Conservation (phyloP, 2,888 invertebrate genomes). For the Malacosoma neustria region DNA sequence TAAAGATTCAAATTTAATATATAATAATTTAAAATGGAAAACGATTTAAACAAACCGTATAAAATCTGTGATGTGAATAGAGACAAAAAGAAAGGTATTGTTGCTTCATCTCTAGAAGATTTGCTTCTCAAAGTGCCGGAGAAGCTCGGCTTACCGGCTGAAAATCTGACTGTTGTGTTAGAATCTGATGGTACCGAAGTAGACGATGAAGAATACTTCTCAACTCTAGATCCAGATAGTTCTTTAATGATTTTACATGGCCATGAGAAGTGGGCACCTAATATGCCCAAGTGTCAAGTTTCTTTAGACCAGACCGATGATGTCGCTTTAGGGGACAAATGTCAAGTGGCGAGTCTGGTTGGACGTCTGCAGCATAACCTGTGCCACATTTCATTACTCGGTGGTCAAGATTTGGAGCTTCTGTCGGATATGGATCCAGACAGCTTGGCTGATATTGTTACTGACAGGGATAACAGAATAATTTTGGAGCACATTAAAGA, state of each 20-base stretch:
- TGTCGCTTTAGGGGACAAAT: conserved; percentile 61
- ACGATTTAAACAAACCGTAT: conserved; percentile 79
- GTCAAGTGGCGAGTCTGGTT: conserved; percentile 83
- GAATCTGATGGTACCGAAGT: conserved; percentile 96
- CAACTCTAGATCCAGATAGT: conserved; percentile 90
- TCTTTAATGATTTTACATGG: conserved; percentile 87
- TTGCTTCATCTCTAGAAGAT: conserved; percentile 86
- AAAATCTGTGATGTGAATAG: conserved; percentile 87
- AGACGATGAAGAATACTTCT: conserved; percentile 96
- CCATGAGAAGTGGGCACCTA: conserved; percentile 83
- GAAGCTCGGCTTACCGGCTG: conserved; percentile 79
- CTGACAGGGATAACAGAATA: conserved; percentile 81
- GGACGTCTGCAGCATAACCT: conserved; percentile 86
- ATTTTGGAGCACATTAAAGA: conserved; percentile 89
- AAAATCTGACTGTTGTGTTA: conserved; percentile 85
- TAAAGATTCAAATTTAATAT: not conserved
- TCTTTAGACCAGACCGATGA: conserved; percentile 77
- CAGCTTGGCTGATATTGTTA: conserved; percentile 87
- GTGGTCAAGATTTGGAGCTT: conserved; percentile 88
- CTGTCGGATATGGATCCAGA: conserved; percentile 94
- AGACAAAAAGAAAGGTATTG: conserved; percentile 87
- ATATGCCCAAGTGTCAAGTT: conserved; percentile 77
- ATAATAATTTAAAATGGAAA: conserved; percentile 60
- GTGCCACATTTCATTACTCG: conserved; percentile 88
- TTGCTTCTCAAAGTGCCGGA: conserved; percentile 84